Conservation (phyloP, 2,888 invertebrate genomes). For the Crossocerus cetratus region DNA sequence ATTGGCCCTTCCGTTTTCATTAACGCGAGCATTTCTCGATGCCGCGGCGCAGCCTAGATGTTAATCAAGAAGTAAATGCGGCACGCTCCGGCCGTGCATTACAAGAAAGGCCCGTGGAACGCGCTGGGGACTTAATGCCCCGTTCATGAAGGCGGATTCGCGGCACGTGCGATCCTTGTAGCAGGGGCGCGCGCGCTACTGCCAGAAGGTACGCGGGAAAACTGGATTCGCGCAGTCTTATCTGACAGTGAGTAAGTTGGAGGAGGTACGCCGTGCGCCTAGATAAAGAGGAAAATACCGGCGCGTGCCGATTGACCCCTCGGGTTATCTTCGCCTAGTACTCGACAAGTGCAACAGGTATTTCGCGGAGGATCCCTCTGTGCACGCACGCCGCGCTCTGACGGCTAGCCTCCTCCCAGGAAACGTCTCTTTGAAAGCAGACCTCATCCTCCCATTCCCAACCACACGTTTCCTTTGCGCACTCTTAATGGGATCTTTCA, state of each 20-base stretch:
- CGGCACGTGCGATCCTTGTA: conserved; percentile 37
- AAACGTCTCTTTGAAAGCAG: no score
- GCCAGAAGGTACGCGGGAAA: conserved; percentile 29
- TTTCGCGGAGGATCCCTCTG: conserved; percentile 38
- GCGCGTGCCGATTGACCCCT: conserved; percentile 57
- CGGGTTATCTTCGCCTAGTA: conserved; percentile 39
- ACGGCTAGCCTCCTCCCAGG: neutral
- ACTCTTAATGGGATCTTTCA: no score
- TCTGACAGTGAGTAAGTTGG: conserved; percentile 47
- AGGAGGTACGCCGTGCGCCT: conserved; percentile 23
- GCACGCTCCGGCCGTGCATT: neutral
- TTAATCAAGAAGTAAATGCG: conserved; percentile 14
- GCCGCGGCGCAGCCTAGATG: no score
- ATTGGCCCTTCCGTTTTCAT: no score
- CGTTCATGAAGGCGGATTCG: conserved; percentile 28
- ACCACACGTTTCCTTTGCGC: no score
- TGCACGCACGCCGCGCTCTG: conserved; percentile 20
- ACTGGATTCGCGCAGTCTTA: conserved; percentile 48
- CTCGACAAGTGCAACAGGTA: conserved; percentile 51
- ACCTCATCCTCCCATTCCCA: no score
- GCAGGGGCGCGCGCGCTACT: conserved; percentile 21
- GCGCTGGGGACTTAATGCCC: neutral
- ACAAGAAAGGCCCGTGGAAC: neutral
- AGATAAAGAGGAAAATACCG: conserved; percentile 40
- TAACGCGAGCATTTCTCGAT: no score